Evolutionary conservation across 2,797 vertebrate genomes (phyloP), one percentile per base, ranked within the genome.

Genomic region (Austrolebias charrua): DNA sequence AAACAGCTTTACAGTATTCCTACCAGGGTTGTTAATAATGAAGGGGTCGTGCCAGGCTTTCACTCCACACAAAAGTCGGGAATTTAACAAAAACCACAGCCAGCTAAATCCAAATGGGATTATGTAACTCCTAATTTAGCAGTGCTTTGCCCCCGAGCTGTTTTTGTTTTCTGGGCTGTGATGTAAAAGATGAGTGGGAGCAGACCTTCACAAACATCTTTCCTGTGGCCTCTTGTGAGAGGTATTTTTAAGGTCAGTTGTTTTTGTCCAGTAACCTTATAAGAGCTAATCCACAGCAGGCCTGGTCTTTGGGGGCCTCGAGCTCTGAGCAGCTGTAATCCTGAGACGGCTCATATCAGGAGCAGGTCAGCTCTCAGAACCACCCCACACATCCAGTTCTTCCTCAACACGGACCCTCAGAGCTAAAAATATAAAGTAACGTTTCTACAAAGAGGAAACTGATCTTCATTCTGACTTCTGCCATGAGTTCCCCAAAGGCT

Each of bases 301-400:
- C 63, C 61, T 57, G 68, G 60, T 70, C 74, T 74, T 50, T 20
- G 64, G 71, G 24, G 66, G 62, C 52, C 60, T 42, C 40, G 24
- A 55, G 53, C 60, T 76, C 55, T 66, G 57, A 67, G 60, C 4
- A 70, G 55, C 51, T 6, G 0, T 76, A 82, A 81, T 82, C 81
- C 55, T 63, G 24, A 1, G 59, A 53, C 56, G 67, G 59, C 67
- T 81, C 77, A 69, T 86, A 88, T 88, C 86, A 78, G 35, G 50
- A 48, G 72, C 63, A 66, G 66, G 79, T 86, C 76, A 75, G 44
- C 3, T 3, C 58, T 60, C 12, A 5, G 50, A 51, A 53, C 29
- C 20, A 35, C 44, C 48, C 54, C 31, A 58, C 56, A 62, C 49
- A 4, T 63, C 71, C 73, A 48, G 18, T 62, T 71, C 67, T 60